Evolutionary conservation across 2,113 vertebrate genomes (phyloP).

Genomic region (Melanostigma gelatinosum): DNA sequence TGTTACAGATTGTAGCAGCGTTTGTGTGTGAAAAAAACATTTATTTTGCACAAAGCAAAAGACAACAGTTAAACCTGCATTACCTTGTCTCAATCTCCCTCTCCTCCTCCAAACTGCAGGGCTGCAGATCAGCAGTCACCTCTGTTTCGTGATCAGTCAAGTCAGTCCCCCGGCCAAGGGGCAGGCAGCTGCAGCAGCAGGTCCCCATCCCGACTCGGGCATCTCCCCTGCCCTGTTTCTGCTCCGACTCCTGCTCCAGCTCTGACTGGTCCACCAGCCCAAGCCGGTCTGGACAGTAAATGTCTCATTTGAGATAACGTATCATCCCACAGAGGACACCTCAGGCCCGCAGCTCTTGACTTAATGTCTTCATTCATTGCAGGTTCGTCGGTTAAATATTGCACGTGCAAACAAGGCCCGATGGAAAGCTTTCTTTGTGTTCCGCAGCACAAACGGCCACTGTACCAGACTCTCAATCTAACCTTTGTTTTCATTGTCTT

Average conservation of each 20-base stretch:
- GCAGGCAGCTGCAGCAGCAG: conserved; percentile 78
- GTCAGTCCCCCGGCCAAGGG: conserved; percentile 49
- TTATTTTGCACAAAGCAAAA: conserved; percentile 17
- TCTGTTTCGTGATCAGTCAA: conserved; percentile 43
- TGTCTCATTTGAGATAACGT: conserved; percentile 64
- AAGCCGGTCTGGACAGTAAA: conserved; percentile 48
- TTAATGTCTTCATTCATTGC: conserved; percentile 68
- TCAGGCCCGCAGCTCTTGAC: conserved; percentile 62
- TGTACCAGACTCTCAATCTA: conserved; percentile 76
- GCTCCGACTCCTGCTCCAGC: conserved; percentile 59
- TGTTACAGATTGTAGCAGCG: not conserved
- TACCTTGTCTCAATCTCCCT: conserved; percentile 72
- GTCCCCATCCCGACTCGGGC: conserved; percentile 74
- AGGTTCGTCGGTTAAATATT: conserved; percentile 64
- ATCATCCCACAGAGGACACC: conserved; percentile 59
- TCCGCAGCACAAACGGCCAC: conserved; percentile 75
- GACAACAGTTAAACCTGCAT: conserved; percentile 15
- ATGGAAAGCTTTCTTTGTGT: conserved; percentile 75
- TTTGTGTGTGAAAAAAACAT: not conserved
- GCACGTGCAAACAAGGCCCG: conserved; percentile 55
- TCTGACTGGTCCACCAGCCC: conserved; percentile 55
- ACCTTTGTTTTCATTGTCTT: conserved; percentile 83
- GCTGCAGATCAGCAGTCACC: conserved; percentile 58
- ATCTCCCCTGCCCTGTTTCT: conserved; percentile 60
- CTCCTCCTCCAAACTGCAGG: conserved; percentile 62